Percentiles rank a stretch among this genome's conserved stretches.
These are phyloP conservation scores for Odontomyia ornata DNA, from an alignment of 2,888 invertebrate species.

Conservation along the genomic window DNA sequence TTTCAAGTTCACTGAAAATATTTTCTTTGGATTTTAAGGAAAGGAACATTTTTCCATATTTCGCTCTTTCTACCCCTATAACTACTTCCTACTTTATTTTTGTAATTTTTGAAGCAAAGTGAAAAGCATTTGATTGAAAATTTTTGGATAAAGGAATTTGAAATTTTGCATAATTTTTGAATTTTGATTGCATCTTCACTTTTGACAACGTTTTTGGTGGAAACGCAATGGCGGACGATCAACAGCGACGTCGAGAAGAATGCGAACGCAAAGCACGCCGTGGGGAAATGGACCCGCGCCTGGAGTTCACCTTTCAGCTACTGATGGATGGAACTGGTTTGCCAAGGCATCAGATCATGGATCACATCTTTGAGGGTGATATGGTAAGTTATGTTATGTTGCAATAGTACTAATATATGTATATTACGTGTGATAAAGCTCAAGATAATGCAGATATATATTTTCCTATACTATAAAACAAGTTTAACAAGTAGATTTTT, in stretches of 20 bases:
- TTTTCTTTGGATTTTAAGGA: background rate
- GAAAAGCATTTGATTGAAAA: background rate
- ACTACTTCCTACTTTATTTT: background rate
- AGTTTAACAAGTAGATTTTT: no score
- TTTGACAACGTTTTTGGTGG: slow-evolving; percentile 1
- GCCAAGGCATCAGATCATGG: slow-evolving; percentile 86
- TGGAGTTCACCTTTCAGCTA: slow-evolving; percentile 90
- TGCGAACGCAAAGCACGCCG: slow-evolving; percentile 89
- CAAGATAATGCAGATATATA: no score
- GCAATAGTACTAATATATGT: background rate
- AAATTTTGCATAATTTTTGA: slow-evolving; percentile 46
- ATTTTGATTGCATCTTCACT: slow-evolving; percentile 42
- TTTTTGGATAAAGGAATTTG: slow-evolving; percentile 27
- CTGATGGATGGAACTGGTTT: slow-evolving; percentile 85
- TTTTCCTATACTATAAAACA: no score
- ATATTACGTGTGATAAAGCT: no score
- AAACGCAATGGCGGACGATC: slow-evolving; percentile 60
- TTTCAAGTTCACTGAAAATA: background rate
- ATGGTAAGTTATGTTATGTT: slow-evolving; percentile 69
- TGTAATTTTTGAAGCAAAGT: slow-evolving; percentile 26
- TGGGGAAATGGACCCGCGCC: slow-evolving; percentile 90
- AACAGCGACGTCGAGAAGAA: slow-evolving; percentile 83
- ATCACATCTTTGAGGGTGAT: slow-evolving; percentile 88
- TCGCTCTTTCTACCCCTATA: no score
- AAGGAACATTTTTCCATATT: background rate